Percentiles rank a stretch among this genome's conserved stretches.
Conservation (phyloP, 1,140 invertebrate species). For the Drosophila takahashii region DNA sequence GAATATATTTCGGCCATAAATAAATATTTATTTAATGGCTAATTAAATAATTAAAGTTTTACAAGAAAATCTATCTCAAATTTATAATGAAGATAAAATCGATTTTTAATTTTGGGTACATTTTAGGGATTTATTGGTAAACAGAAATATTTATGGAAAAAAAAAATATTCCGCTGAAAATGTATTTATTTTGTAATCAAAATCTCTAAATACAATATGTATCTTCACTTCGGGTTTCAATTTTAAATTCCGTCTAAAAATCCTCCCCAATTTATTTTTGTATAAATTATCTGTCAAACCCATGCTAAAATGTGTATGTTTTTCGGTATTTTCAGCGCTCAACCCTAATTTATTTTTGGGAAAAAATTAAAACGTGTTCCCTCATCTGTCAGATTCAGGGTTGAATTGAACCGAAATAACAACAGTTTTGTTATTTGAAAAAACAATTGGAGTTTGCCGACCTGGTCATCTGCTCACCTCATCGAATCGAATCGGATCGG, state of each 20-base stretch:
- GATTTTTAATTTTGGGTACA: no score
- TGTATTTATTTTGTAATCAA: slow-evolving; percentile 17
- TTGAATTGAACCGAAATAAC: slow-evolving; percentile 17
- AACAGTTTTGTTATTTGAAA: slow-evolving; percentile 46
- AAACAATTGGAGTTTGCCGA: slow-evolving; percentile 37
- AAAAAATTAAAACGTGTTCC: slow-evolving; percentile 37
- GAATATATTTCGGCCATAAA: no score
- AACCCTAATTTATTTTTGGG: slow-evolving; percentile 43
- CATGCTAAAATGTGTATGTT: slow-evolving; percentile 18
- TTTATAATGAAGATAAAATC: no score
- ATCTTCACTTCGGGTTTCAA: not conserved
- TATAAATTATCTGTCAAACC: slow-evolving; percentile 34
- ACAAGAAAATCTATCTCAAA: no score
- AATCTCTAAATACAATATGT: not conserved
- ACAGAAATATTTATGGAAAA: not conserved
- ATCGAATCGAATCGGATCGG: not conserved
- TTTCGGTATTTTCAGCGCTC: slow-evolving; percentile 9
- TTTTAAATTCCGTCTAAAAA: slow-evolving; percentile 16
- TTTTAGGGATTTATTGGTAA: not conserved
- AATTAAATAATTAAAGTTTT: no score
- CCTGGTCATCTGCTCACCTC: slow-evolving; percentile 6
- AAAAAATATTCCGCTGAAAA: not conserved
- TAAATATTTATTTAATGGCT: no score
- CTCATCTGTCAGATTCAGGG: slow-evolving; percentile 35
- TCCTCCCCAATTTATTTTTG: slow-evolving; percentile 22